Conservation (phyloP, 1,140 invertebrate species). For the Popillia japonica region DNA sequence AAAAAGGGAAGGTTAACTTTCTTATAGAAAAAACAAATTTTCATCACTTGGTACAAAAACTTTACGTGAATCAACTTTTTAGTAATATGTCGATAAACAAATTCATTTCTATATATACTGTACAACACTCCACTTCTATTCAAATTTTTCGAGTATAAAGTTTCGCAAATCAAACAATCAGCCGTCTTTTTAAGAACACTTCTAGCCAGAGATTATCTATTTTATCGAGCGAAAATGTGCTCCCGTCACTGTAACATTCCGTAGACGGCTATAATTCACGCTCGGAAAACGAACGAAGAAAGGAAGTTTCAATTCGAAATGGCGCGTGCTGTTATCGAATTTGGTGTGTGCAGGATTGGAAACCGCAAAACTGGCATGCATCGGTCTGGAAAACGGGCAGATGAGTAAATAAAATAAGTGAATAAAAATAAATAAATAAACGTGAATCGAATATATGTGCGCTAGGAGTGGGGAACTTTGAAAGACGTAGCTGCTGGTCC, state of each 20-base stretch:
- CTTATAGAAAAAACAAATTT: too few species aligned
- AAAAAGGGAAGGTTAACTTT: too few species aligned
- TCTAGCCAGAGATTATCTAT: not conserved
- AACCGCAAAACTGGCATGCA: not conserved
- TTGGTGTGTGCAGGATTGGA: not conserved
- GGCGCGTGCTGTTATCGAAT: slow-evolving; percentile 2
- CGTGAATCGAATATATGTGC: not conserved
- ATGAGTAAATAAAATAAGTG: not conserved
- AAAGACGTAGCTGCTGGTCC: not conserved
- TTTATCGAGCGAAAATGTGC: not conserved
- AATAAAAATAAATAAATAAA: slow-evolving; percentile 9
- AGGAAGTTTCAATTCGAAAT: slow-evolving; percentile 1
- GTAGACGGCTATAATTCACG: not conserved
- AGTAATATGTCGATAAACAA: too few species aligned
- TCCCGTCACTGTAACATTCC: not conserved
- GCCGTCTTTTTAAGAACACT: too few species aligned
- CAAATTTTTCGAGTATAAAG: too few species aligned
- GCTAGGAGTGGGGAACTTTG: not conserved
- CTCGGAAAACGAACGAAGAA: not conserved
- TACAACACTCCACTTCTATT: too few species aligned
- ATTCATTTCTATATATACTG: too few species aligned
- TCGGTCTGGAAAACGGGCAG: not conserved
- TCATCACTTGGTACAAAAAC: too few species aligned
- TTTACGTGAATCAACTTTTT: too few species aligned
- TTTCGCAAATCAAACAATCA: too few species aligned